Evolutionary conservation across 2,113 vertebrate genomes (phyloP).

Genomic region (Panthera tigris): DNA sequence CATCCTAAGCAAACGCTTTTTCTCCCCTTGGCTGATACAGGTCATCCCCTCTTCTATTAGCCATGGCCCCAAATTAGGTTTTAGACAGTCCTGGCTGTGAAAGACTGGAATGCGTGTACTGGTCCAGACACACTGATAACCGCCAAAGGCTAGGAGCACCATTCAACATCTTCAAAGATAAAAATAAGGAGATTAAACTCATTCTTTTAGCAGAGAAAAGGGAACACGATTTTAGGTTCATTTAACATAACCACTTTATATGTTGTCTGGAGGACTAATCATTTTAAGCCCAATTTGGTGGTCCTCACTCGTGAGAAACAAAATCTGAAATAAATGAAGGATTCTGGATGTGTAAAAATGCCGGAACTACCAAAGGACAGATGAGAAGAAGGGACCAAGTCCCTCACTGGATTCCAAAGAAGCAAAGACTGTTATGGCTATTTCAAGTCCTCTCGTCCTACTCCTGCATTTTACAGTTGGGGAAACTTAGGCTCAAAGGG

Average conservation of each 20-base stretch:
- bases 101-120: not conserved
- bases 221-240: constrained; percentile 17
- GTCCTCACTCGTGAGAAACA: not conserved
- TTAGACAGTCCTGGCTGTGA: not conserved
- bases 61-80: not conserved
- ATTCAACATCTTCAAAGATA: not conserved
- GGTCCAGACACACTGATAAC: not conserved
- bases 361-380: not conserved
- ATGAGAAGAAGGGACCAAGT: not conserved
- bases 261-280: constrained; percentile 6
- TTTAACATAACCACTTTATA: constrained; percentile 28
- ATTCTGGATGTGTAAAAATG: not conserved
- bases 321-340: not conserved
- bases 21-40: not conserved
- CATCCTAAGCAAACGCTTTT: not conserved
- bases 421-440: not conserved
- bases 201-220: constrained; percentile 36
- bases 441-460: not conserved
- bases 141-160: not conserved
- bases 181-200: constrained; percentile 3
- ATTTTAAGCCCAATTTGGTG: constrained; percentile 23
- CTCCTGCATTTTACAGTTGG: not conserved
- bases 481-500: not conserved
- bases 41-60: not conserved
- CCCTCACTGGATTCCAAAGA: not conserved